Evolutionary conservation across 1,140 invertebrate species (phyloP).

Genomic region (Sycophila sp.): DNA sequence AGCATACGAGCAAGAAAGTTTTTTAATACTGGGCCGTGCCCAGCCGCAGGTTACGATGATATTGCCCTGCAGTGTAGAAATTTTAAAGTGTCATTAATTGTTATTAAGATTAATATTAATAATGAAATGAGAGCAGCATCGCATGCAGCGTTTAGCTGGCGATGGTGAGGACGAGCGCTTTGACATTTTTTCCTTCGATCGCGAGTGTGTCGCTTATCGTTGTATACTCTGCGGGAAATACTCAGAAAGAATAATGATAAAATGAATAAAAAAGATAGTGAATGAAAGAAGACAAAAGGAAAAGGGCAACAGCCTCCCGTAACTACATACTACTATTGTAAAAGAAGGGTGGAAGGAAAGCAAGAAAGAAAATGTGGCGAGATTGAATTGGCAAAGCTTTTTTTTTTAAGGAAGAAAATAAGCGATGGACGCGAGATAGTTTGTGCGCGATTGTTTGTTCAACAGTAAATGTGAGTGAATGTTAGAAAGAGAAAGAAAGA

Average conservation of each 20-base stretch:
- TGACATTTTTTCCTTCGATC: conserved; percentile 36
- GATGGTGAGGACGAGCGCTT: conserved; percentile 36
- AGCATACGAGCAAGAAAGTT: conserved; percentile 44
- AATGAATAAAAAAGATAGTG: conserved; percentile 19
- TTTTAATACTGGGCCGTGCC: conserved; percentile 55
- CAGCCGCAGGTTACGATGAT: conserved; percentile 50
- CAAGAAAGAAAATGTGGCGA: conserved; percentile 39
- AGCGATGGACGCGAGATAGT: conserved; percentile 24
- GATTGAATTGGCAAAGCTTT: conserved; percentile 43
- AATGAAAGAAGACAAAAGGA: conserved; percentile 9
- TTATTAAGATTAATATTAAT: conserved; percentile 60
- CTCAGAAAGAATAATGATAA: conserved; percentile 47
- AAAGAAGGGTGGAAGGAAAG: conserved; percentile 42
- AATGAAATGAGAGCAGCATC: conserved; percentile 40
- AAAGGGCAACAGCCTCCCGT: conserved; percentile 50
- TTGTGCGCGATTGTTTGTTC: conserved; percentile 23
- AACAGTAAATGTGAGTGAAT: conserved; percentile 25
- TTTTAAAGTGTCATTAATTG: conserved; percentile 64
- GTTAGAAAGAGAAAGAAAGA: conserved; percentile 28
- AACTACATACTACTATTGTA: conserved; percentile 53
- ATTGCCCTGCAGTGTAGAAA: conserved; percentile 61
- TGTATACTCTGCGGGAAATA: conserved; percentile 55
- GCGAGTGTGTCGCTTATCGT: conserved; percentile 44
- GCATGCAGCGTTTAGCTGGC: conserved; percentile 27
- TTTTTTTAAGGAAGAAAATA: conserved; percentile 34